Conservation (phyloP, 1,140 invertebrate genomes). For the Rhopalosiphum maidis region DNA sequence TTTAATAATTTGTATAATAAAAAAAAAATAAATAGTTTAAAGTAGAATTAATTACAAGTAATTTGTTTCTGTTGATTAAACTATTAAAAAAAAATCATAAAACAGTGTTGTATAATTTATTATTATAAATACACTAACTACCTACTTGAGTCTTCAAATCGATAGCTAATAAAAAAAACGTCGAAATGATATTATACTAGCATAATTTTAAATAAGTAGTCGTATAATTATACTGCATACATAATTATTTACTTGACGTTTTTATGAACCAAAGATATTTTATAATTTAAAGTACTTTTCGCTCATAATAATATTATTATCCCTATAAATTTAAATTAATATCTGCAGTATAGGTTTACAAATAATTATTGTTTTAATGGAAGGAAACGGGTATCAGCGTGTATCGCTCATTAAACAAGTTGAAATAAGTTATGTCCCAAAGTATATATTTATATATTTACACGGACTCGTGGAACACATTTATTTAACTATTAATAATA, state of each 20-base stretch:
- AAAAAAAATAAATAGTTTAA: too few species aligned
- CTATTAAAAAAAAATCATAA: too few species aligned
- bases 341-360: background rate
- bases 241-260: background rate
- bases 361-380: background rate
- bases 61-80: too few species aligned
- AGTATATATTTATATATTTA: background rate
- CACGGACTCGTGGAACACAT: background rate
- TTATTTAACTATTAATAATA: background rate
- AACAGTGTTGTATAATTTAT: too few species aligned
- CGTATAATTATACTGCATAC: background rate
- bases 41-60: too few species aligned
- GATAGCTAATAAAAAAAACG: background rate
- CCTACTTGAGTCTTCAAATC: too few species aligned
- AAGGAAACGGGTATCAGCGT: background rate
- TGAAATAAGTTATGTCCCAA: background rate
- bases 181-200: background rate
- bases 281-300: background rate
- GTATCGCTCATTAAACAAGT: background rate
- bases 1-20: too few species aligned
- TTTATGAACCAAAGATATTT: background rate
- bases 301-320: background rate
- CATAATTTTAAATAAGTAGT: background rate
- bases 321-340: background rate
- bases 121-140: too few species aligned